phyloP scores from a whole-genome alignment of 2,797 vertebrate species.

The Antrozous pallidus region DNA sequence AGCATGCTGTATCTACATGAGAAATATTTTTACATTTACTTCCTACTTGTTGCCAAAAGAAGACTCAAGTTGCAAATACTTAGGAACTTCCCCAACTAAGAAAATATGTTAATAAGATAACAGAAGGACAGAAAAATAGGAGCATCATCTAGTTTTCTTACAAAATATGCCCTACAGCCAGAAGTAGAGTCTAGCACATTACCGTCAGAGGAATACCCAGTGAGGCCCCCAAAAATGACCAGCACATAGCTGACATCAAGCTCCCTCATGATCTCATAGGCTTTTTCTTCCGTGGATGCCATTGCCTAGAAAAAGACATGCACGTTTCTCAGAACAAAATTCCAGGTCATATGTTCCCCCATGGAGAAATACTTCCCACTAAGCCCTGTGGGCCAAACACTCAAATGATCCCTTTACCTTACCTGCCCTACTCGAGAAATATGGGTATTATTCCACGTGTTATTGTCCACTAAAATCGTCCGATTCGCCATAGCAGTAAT shows the following conservation, averaged over 20 bases:
- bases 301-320: slow-evolving; percentile 87
- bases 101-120: not conserved
- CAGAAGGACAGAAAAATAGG: not conserved
- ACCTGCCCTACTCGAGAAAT: slow-evolving; percentile 99
- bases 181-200: slow-evolving; percentile 53
- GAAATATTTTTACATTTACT: not conserved
- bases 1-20: not conserved
- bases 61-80: not conserved
- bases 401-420: not conserved
- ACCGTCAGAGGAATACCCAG: slow-evolving; percentile 97
- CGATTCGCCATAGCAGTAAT: slow-evolving; percentile 99
- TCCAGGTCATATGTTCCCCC: not conserved
- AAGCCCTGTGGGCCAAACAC: not conserved
- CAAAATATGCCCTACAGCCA: not conserved
- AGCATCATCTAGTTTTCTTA: slow-evolving; percentile 15
- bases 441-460: slow-evolving; percentile 99
- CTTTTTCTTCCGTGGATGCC: slow-evolving; percentile 97
- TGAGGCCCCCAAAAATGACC: slow-evolving; percentile 98
- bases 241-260: slow-evolving; percentile 98
- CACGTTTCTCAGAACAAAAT: slow-evolving; percentile 35
- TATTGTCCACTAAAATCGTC: slow-evolving; percentile 98
- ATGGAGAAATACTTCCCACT: not conserved
- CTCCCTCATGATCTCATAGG: slow-evolving; percentile 99
- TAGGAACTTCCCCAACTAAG: not conserved
- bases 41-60: not conserved